Percentiles rank a stretch among this genome's conserved stretches.
Conservation (phyloP, 2,113 vertebrate species). For the Crotalus tigris region DNA sequence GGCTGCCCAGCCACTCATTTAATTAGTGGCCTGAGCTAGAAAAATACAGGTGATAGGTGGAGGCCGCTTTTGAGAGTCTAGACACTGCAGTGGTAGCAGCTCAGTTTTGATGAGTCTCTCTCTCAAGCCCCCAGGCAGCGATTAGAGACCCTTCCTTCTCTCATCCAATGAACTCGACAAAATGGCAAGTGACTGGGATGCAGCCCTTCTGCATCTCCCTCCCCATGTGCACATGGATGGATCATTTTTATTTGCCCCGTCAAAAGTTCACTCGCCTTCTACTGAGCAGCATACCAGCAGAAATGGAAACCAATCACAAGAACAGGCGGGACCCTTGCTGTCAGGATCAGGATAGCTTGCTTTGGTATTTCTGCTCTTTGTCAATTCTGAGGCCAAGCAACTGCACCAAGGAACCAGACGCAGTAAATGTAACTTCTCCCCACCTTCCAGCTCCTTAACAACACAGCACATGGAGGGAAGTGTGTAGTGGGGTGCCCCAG, state of each 20-base stretch:
- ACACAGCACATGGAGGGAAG: too few species aligned
- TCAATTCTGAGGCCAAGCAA: background rate
- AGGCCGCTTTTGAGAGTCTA: background rate
- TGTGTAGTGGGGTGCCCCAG: too few species aligned
- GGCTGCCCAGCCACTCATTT: background rate
- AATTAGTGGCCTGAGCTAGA: background rate
- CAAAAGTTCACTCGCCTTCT: background rate
- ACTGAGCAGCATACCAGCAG: background rate
- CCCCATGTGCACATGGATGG: background rate
- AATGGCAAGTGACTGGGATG: background rate
- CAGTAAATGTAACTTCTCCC: background rate
- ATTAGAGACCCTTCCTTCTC: background rate
- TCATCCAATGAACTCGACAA: background rate
- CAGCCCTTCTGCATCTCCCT: background rate
- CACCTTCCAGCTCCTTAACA: background rate
- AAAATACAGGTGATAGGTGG: background rate
- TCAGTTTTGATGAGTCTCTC: background rate
- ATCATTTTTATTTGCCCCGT: background rate
- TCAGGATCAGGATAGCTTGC: background rate
- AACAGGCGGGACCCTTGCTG: background rate
- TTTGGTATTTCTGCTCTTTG: background rate
- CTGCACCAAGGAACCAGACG: background rate
- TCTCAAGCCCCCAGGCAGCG: background rate
- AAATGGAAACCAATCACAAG: background rate
- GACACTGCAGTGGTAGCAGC: background rate